phyloP scores from a whole-genome alignment of 2,888 invertebrate species.

The Isoperla grammatica region DNA sequence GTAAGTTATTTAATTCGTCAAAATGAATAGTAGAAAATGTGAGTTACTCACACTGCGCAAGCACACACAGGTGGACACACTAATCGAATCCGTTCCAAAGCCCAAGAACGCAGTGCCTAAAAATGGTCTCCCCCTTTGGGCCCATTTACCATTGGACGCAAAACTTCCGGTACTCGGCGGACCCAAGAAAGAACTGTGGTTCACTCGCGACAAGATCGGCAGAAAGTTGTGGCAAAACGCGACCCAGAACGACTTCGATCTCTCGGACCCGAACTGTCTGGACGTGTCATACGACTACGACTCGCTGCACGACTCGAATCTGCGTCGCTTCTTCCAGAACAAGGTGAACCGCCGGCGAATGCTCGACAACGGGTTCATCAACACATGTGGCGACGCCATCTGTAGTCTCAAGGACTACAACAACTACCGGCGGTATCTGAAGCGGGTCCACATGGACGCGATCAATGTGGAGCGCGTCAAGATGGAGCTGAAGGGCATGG shows the following conservation, averaged over 20 bases:
- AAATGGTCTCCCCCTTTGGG: conserved; percentile 51
- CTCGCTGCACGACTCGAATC: conserved; percentile 53
- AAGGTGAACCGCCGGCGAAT: conserved; percentile 45
- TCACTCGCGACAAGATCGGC: conserved; percentile 51
- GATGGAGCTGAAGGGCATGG: neutral
- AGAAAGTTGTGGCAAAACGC: conserved; percentile 27
- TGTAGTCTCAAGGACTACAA: conserved; percentile 61
- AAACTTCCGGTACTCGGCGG: conserved; percentile 52
- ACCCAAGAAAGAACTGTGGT: conserved; percentile 47
- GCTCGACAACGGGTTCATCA: conserved; percentile 51
- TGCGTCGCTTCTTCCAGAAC: conserved; percentile 49
- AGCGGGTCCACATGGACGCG: conserved; percentile 51
- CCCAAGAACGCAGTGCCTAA: conserved; percentile 47
- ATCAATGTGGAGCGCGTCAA: conserved; percentile 41
- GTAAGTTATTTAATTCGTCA: no score
- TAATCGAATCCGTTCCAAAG: conserved; percentile 47
- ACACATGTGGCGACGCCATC: conserved; percentile 54
- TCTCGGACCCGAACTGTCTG: conserved; percentile 48
- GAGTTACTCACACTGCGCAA: conserved; percentile 14
- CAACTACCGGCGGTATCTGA: conserved; percentile 55
- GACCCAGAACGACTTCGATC: conserved; percentile 41
- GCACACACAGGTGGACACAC: conserved; percentile 29
- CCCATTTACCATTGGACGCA: conserved; percentile 48
- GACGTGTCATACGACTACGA: conserved; percentile 51
- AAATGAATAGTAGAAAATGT: neutral